Percentiles rank a stretch among this genome's conserved stretches.
These are phyloP conservation scores for Syrrhaptes paradoxus DNA, from an alignment of 2,113 vertebrate genomes.

Conservation along the genomic window DNA sequence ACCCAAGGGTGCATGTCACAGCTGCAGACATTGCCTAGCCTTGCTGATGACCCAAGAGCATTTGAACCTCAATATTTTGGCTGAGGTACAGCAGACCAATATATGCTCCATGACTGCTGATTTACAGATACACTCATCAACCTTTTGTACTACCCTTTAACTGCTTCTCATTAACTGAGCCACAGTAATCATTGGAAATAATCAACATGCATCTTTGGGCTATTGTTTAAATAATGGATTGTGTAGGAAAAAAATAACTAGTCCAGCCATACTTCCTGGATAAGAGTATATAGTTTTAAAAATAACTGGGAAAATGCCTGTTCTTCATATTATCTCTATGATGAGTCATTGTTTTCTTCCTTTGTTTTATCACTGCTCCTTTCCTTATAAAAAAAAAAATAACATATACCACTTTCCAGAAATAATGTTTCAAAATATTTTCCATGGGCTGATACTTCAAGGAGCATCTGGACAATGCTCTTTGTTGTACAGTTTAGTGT, in stretches of 20 bases:
- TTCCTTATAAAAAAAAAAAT: neutral
- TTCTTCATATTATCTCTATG: neutral
- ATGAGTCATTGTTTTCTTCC: neutral
- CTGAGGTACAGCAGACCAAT: neutral
- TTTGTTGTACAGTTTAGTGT: neutral
- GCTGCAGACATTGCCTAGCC: neutral
- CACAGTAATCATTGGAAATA: neutral
- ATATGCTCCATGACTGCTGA: neutral
- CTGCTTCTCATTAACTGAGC: neutral
- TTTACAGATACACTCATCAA: neutral
- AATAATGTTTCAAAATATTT: neutral
- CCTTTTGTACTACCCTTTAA: neutral
- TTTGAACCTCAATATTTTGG: neutral
- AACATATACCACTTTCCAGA: neutral
- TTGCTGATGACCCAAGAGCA: neutral
- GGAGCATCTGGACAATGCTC: fast-evolving
- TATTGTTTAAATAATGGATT: conserved; percentile 18
- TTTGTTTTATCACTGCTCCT: conserved; percentile 19
- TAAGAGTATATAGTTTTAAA: neutral
- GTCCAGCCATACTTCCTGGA: neutral
- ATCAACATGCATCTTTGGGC: neutral
- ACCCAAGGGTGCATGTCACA: neutral
- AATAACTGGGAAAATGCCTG: neutral
- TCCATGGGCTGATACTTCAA: neutral
- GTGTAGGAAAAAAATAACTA: neutral